phyloP scores from a whole-genome alignment of 2,113 vertebrate species.

The Marmota flaviventris region DNA sequence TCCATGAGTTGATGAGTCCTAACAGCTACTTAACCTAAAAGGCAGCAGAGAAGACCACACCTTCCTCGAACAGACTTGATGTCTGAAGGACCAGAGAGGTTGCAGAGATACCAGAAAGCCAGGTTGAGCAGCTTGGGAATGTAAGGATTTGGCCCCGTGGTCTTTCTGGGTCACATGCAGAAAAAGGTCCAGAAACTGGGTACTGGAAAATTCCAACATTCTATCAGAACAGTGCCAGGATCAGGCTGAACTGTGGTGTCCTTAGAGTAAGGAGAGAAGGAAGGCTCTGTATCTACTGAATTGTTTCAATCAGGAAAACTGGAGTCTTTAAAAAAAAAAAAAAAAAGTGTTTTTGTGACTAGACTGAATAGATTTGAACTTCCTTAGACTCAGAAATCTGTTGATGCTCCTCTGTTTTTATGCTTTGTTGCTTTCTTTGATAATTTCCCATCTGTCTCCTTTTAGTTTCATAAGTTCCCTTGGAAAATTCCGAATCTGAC shows the following conservation, averaged over 20 bases:
- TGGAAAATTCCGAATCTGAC: constrained; percentile 60
- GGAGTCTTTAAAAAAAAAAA: background rate
- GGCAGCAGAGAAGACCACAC: background rate
- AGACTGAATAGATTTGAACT: constrained; percentile 49
- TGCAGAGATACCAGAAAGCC: background rate
- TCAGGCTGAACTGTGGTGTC: background rate
- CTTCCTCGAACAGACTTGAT: background rate
- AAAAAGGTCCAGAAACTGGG: background rate
- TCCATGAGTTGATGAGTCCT: background rate
- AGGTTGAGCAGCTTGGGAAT: background rate
- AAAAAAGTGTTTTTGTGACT: background rate
- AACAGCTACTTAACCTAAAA: background rate
- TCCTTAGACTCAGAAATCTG: constrained; percentile 56
- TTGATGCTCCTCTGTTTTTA: constrained; percentile 66
- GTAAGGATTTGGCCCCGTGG: background rate
- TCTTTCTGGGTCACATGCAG: background rate
- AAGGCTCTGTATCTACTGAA: background rate
- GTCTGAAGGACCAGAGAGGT: background rate
- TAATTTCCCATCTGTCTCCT: constrained; percentile 76
- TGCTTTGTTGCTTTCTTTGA: constrained; percentile 72
- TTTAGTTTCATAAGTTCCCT: constrained; percentile 55
- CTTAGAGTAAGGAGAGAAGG: background rate
- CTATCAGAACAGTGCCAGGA: background rate
- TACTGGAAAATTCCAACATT: background rate
- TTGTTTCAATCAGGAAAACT: constrained; percentile 55